Percentiles rank a stretch among this genome's conserved stretches.
Evolutionary conservation across 2,797 vertebrate species (phyloP).

Genomic region (Bradypus variegatus): DNA sequence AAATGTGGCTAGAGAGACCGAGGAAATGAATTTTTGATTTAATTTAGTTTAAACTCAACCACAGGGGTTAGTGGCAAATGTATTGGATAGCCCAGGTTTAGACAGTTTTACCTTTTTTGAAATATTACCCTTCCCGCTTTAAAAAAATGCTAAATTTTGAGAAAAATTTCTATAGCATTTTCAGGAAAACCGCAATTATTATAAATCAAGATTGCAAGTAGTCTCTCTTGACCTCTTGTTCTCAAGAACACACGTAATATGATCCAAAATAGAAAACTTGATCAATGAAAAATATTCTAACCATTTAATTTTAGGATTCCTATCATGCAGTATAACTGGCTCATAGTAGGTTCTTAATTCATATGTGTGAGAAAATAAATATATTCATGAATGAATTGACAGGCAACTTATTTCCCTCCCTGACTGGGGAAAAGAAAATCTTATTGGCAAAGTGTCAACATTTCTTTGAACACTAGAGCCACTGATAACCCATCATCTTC

Average conservation of each 20-base stretch:
- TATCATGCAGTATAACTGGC: neutral
- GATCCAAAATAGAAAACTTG: neutral
- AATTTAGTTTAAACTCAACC: neutral
- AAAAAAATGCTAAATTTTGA: neutral
- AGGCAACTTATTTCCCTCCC: neutral
- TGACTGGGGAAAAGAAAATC: neutral
- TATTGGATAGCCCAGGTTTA: neutral
- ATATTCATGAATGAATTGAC: neutral
- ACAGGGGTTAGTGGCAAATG: neutral
- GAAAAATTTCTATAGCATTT: neutral
- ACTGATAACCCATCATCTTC: neutral
- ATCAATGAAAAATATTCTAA: neutral
- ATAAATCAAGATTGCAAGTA: neutral
- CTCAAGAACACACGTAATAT: neutral
- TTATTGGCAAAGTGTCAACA: neutral
- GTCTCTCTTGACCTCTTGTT: neutral
- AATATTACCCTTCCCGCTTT: neutral
- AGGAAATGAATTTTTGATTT: neutral
- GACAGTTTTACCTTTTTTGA: neutral
- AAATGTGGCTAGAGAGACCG: neutral
- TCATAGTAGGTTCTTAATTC: neutral
- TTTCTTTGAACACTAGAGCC: neutral
- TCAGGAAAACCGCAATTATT: neutral
- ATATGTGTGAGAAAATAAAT: neutral
- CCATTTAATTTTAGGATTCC: neutral